Conservation (phyloP, 2,888 invertebrate genomes). For the Amiota minor region DNA sequence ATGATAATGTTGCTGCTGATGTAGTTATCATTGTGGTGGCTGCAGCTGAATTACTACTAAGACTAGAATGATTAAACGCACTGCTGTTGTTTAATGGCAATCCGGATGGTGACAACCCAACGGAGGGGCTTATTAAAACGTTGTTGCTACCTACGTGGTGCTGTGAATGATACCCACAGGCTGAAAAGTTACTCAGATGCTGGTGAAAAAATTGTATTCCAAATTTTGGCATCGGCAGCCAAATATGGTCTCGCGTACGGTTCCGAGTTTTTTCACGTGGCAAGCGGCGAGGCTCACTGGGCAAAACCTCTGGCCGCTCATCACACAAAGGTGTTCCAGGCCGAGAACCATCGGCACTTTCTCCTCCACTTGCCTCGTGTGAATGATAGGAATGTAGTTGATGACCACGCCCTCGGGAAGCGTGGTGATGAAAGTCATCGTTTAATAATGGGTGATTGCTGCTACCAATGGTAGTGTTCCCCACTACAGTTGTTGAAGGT, state of each 20-base stretch:
- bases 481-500: constrained; percentile 42
- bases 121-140: constrained; percentile 49
- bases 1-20: constrained; percentile 55
- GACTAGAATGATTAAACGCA: constrained; percentile 71
- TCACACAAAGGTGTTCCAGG: constrained; percentile 90
- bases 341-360: constrained; percentile 81
- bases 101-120: constrained; percentile 43
- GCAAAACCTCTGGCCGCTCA: constrained; percentile 83
- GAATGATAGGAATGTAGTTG: constrained; percentile 75
- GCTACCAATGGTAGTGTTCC: constrained; percentile 40
- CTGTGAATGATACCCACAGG: constrained; percentile 33
- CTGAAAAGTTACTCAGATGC: constrained; percentile 56
- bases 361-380: constrained; percentile 76
- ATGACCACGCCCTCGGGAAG: constrained; percentile 74
- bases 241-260: constrained; percentile 81
- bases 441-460: constrained; percentile 53
- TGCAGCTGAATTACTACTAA: constrained; percentile 62
- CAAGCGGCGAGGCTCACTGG: constrained; percentile 83
- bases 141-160: constrained; percentile 48
- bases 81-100: constrained; percentile 60
- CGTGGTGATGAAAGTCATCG: constrained; percentile 72
- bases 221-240: constrained; percentile 90
- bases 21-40: constrained; percentile 53
- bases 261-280: constrained; percentile 74
- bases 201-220: constrained; percentile 80